phyloP scores from a whole-genome alignment of 2,888 invertebrate genomes.

The Drosophila neonasuta region DNA sequence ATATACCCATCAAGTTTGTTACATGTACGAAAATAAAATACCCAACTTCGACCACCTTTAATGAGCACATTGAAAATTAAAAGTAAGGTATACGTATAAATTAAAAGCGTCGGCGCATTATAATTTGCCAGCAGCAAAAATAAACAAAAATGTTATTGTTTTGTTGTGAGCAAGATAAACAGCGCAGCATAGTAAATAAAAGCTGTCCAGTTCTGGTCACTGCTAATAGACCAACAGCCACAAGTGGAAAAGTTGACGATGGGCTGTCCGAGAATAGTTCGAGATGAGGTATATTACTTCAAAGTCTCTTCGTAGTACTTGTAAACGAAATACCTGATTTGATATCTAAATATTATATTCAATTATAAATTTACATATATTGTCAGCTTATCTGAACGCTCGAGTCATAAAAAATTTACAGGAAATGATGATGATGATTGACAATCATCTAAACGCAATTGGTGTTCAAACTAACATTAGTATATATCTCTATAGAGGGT shows the following conservation, averaged over 20 bases:
- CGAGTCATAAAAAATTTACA: too few relatives aligned
- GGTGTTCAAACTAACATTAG: background rate
- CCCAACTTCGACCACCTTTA: too few relatives aligned
- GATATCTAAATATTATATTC: too few relatives aligned
- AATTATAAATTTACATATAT: too few relatives aligned
- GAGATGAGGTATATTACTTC: too few relatives aligned
- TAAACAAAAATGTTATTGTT: conserved; percentile 66
- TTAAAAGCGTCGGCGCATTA: conserved; percentile 57
- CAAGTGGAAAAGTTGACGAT: conserved; percentile 44
- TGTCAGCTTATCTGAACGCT: too few relatives aligned
- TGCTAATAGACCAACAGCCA: conserved; percentile 48
- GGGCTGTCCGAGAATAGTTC: background rate
- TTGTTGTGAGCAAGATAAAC: conserved; percentile 56
- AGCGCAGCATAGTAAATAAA: conserved; percentile 45
- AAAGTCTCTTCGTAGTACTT: too few relatives aligned
- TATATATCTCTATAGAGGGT: too few relatives aligned
- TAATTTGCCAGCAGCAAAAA: conserved; percentile 60
- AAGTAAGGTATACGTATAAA: conserved; percentile 58
- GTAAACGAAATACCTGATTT: too few relatives aligned
- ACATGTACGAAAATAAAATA: too few relatives aligned
- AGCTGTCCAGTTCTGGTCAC: conserved; percentile 34
- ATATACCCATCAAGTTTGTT: too few relatives aligned
- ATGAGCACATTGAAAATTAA: conserved; percentile 21
- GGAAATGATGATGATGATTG: too few relatives aligned
- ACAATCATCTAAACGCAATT: background rate